phyloP scores from a whole-genome alignment of 1,140 invertebrate genomes.

The Atta colombica region DNA sequence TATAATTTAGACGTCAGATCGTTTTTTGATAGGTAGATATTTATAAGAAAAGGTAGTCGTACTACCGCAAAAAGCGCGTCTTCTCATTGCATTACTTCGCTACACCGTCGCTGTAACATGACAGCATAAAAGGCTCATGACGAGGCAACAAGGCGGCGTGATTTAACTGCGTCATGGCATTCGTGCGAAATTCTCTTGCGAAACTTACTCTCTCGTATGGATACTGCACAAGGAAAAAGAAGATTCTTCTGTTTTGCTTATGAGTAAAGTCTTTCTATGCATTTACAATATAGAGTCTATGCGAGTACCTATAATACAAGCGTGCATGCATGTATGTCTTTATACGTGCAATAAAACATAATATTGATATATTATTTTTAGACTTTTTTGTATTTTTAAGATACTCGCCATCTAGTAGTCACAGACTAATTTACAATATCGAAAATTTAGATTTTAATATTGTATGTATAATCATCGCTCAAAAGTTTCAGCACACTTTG shows the following conservation, averaged over 20 bases:
- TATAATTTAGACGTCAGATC: slow-evolving; percentile 54
- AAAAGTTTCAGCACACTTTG: too few relatives aligned
- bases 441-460: not conserved
- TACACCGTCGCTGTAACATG: slow-evolving; percentile 31
- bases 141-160: slow-evolving; percentile 40
- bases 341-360: too few relatives aligned
- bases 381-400: not conserved
- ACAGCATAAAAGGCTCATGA: slow-evolving; percentile 54
- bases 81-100: slow-evolving; percentile 49
- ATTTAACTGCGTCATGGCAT: slow-evolving; percentile 57
- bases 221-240: not conserved
- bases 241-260: not conserved
- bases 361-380: not conserved
- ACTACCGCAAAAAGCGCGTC: slow-evolving; percentile 37
- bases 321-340: too few relatives aligned
- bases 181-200: slow-evolving; percentile 24
- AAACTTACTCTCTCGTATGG: not conserved
- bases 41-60: not conserved
- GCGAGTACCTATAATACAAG: not conserved
- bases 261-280: not conserved
- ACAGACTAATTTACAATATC: not conserved
- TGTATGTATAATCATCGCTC: not conserved
- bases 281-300: not conserved
- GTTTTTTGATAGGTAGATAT: not conserved
- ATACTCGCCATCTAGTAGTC: not conserved